Percentiles rank a stretch among this genome's conserved stretches.
Evolutionary conservation across 2,113 vertebrate species (phyloP).

Genomic region (Pollachius pollachius): DNA sequence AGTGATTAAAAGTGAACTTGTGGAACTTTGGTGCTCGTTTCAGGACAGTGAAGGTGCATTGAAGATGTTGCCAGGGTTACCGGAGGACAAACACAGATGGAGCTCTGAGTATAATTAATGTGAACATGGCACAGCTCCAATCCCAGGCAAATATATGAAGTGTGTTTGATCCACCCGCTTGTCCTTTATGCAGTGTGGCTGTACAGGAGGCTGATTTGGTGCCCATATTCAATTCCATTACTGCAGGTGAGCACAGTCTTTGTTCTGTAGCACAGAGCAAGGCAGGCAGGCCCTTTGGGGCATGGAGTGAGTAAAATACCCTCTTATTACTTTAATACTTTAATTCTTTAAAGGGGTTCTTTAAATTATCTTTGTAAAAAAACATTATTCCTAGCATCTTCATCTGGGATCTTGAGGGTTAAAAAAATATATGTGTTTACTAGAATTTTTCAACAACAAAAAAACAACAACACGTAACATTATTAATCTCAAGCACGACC

Average conservation of each 20-base stretch:
- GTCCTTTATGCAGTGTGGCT: conserved; percentile 72
- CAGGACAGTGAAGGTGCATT: conserved; percentile 53
- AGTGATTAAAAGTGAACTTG: conserved; percentile 19
- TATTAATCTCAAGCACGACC: conserved; percentile 73
- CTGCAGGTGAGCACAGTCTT: conserved; percentile 62
- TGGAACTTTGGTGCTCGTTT: conserved; percentile 23
- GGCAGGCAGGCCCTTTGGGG: conserved; percentile 45
- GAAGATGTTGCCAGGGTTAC: conserved; percentile 62
- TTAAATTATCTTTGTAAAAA: conserved; percentile 71
- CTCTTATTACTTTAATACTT: too few relatives aligned
- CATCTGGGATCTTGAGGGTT: neutral
- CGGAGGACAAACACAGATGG: conserved; percentile 73
- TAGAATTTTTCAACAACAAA: neutral
- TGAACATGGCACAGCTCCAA: conserved; percentile 72
- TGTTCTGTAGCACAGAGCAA: conserved; percentile 37
- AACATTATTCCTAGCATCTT: conserved; percentile 73
- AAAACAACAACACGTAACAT: conserved; percentile 51
- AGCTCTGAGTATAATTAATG: conserved; percentile 75
- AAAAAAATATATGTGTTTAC: neutral
- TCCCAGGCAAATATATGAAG: conserved; percentile 66
- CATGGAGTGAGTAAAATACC: neutral
- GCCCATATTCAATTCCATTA: conserved; percentile 70
- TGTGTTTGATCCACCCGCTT: conserved; percentile 71
- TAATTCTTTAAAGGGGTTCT: conserved; percentile 49
- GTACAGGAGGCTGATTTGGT: conserved; percentile 62